Evolutionary conservation across 2,113 vertebrate genomes (phyloP).

Genomic region (Dromiciops gliroides): DNA sequence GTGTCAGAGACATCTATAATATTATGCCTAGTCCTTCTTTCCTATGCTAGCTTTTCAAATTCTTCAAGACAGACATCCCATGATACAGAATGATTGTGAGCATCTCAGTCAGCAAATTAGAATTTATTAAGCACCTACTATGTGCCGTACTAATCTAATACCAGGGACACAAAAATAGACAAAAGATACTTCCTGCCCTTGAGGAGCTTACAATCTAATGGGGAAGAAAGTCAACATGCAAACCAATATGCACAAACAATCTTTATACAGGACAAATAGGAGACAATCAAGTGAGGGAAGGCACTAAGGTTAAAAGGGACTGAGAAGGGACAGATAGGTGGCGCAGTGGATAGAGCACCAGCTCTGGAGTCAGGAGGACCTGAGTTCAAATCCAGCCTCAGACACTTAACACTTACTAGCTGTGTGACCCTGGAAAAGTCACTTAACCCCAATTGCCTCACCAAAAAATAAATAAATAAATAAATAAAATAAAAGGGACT

Average conservation of each 20-base stretch:
- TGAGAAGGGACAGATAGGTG: too few relatives aligned
- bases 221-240: background rate
- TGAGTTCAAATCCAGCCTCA: too few relatives aligned
- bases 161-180: background rate
- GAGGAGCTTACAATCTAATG: background rate
- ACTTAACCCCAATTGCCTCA: too few relatives aligned
- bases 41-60: too few relatives aligned
- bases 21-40: background rate
- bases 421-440: too few relatives aligned
- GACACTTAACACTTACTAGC: too few relatives aligned
- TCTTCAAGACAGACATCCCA: background rate
- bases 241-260: background rate
- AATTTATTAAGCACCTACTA: background rate
- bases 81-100: background rate
- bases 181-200: background rate
- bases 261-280: background rate
- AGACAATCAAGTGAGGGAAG: background rate
- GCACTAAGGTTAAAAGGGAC: background rate
- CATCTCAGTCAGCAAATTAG: background rate
- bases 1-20: background rate
- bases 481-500: too few relatives aligned
- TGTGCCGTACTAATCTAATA: background rate
- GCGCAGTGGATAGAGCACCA: too few relatives aligned
- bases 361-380: too few relatives aligned
- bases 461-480: too few relatives aligned